phyloP scores from a whole-genome alignment of 2,797 vertebrate species.

The Chromobotia macracanthus region DNA sequence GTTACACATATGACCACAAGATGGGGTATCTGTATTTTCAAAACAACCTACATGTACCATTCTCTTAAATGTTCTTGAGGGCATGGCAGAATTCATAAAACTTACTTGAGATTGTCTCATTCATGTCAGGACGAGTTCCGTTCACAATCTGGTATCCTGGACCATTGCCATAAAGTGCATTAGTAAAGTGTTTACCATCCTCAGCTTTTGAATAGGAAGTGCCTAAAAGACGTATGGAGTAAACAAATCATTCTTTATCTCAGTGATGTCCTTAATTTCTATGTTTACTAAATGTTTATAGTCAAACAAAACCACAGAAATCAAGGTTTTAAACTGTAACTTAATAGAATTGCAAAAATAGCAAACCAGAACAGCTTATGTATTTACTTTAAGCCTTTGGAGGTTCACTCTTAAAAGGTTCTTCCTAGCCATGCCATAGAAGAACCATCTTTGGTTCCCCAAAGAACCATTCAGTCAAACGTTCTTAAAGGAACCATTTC shows the following conservation, averaged over 20 bases:
- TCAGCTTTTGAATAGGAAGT: conserved; percentile 71
- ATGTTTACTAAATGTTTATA: not conserved
- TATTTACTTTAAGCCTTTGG: not conserved
- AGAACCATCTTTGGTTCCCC: no score
- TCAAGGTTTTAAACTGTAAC: not conserved
- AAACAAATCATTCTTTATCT: not conserved
- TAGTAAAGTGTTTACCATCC: conserved; percentile 81
- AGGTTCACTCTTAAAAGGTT: no score
- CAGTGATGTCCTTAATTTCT: not conserved
- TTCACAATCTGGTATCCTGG: conserved; percentile 76
- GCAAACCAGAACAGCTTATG: no score
- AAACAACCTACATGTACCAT: not conserved
- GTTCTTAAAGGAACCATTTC: no score
- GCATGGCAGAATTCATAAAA: conserved; percentile 1
- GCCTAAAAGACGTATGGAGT: conserved; percentile 71
- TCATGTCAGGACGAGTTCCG: conserved; percentile 72
- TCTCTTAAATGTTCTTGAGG: not conserved
- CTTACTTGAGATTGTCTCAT: conserved; percentile 68
- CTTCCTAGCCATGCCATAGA: no score
- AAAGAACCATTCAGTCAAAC: no score
- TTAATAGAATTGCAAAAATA: no score
- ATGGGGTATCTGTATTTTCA: not conserved
- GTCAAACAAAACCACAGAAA: not conserved
- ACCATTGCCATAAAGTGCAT: conserved; percentile 88
- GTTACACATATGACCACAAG: conserved; percentile 1